Evolutionary conservation across 2,888 invertebrate species (phyloP).

Genomic region (Heliconius aoede): DNA sequence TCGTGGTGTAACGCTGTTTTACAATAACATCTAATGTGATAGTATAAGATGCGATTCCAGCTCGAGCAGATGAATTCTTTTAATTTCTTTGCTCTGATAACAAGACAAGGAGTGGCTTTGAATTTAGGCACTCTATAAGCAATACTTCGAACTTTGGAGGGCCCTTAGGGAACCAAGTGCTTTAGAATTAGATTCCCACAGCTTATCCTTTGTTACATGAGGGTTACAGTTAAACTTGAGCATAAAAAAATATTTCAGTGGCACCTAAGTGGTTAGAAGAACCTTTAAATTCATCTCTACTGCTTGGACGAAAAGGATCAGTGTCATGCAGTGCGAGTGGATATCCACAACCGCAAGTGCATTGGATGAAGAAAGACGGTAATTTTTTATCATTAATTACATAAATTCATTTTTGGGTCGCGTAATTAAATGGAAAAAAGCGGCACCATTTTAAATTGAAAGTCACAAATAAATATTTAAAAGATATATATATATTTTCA

Average conservation of each 20-base stretch:
- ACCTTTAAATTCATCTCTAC: slow-evolving; percentile 88
- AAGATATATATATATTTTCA: slow-evolving; percentile 48
- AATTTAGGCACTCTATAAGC: not conserved
- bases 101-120: not conserved
- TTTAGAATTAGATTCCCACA: not conserved
- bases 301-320: slow-evolving; percentile 87
- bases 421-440: not conserved
- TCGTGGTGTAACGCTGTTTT: not conserved
- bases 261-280: slow-evolving; percentile 91
- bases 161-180: too few relatives aligned
- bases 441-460: too few relatives aligned
- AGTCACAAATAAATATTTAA: not conserved
- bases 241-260: slow-evolving; percentile 76
- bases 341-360: slow-evolving; percentile 89
- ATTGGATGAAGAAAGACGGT: slow-evolving; percentile 91
- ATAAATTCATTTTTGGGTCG: too few relatives aligned
- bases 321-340: slow-evolving; percentile 91
- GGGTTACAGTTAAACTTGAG: not conserved
- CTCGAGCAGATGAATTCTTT: not conserved
- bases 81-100: not conserved
- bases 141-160: not conserved
- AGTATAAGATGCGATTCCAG: not conserved
- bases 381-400: slow-evolving; percentile 41
- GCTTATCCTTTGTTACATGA: not conserved
- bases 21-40: not conserved